These are phyloP conservation scores for Brachionus paranguensis DNA, from an alignment of 1,140 invertebrate species.

Conservation along the genomic window DNA sequence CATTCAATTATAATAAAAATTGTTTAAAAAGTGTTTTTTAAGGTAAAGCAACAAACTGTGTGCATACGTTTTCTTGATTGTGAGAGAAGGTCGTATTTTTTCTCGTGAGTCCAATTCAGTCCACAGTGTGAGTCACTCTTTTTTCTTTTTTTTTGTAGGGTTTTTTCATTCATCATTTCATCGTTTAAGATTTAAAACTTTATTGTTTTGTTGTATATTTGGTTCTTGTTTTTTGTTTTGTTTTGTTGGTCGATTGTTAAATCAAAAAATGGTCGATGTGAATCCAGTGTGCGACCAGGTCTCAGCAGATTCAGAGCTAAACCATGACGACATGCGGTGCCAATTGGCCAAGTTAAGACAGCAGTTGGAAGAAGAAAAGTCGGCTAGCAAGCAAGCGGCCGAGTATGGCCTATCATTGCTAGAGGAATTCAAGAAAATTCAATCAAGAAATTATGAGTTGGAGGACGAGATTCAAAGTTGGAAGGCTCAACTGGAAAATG, in stretches of 20 bases:
- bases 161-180: background rate
- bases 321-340: background rate
- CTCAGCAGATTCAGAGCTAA: background rate
- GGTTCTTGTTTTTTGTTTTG: background rate
- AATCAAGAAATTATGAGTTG: conserved; percentile 20
- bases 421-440: conserved; percentile 15
- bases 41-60: background rate
- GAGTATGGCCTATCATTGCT: conserved; percentile 31
- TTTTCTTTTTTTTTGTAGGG: background rate
- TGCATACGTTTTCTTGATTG: background rate
- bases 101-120: background rate
- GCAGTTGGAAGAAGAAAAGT: conserved; percentile 38
- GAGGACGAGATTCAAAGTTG: conserved; percentile 19
- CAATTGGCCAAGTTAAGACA: background rate
- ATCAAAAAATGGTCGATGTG: background rate
- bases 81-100: background rate
- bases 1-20: background rate
- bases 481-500: background rate
- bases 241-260: background rate
- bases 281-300: background rate
- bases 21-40: background rate
- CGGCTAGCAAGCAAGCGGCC: conserved; percentile 30
- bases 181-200: background rate
- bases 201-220: background rate
- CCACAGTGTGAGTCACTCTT: background rate